Evolutionary conservation across 2,888 invertebrate species (phyloP).

Genomic region (Torymus tubicola): DNA sequence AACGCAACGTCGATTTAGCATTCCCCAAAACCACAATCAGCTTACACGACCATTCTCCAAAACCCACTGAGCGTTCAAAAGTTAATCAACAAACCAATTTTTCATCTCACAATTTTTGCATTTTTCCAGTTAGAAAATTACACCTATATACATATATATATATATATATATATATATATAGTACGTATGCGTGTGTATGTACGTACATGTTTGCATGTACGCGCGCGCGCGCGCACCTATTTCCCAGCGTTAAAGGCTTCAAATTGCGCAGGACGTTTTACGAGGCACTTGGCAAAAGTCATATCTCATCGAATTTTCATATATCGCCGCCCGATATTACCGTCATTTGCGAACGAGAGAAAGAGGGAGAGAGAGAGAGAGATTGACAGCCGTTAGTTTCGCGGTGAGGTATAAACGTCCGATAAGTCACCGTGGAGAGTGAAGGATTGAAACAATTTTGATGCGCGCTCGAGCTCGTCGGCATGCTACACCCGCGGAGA

Average conservation of each 20-base stretch:
- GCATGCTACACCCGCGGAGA: conserved; percentile 3
- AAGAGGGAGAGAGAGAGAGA: conserved; percentile 47
- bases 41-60: too few relatives aligned
- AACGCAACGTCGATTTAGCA: too few relatives aligned
- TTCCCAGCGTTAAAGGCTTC: conserved; percentile 6
- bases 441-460: conserved; percentile 49
- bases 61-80: too few relatives aligned
- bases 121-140: neutral
- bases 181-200: too few relatives aligned
- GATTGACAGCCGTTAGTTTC: conserved; percentile 53
- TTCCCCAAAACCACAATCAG: too few relatives aligned
- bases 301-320: conserved; percentile 40
- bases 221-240: neutral
- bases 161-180: too few relatives aligned
- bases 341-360: conserved; percentile 42
- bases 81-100: neutral
- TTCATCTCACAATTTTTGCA: neutral
- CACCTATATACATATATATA: too few relatives aligned
- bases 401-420: conserved; percentile 35
- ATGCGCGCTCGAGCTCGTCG: conserved; percentile 17
- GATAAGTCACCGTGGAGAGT: conserved; percentile 37
- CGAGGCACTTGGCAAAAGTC: conserved; percentile 19
- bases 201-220: too few relatives aligned
- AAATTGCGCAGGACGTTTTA: conserved; percentile 14
- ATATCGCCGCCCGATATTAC: conserved; percentile 45